These are phyloP conservation scores for Parnassius orleans DNA, from an alignment of 2,888 invertebrate genomes.

Conservation along the genomic window DNA sequence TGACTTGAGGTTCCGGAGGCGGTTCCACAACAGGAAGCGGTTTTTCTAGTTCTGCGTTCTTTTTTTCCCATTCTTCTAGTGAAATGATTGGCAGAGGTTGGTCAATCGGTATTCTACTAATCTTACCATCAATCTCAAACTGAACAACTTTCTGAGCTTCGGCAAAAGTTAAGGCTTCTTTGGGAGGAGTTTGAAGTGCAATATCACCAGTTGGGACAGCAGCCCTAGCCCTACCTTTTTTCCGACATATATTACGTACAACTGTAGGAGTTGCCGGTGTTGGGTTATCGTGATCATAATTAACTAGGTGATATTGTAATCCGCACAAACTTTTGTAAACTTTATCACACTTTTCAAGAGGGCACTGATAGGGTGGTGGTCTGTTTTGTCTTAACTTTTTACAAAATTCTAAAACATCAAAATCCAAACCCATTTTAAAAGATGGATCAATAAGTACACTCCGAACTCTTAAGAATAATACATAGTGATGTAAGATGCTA, in stretches of 20 bases:
- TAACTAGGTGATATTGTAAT: slow-evolving; percentile 91
- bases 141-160: slow-evolving; percentile 93
- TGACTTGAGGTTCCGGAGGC: slow-evolving; percentile 67
- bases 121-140: slow-evolving; percentile 91
- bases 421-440: slow-evolving; percentile 87
- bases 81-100: slow-evolving; percentile 86
- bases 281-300: slow-evolving; percentile 91
- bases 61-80: slow-evolving; percentile 83
- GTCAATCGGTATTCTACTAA: slow-evolving; percentile 83
- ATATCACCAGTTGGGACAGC: slow-evolving; percentile 82
- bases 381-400: slow-evolving; percentile 90
- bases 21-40: slow-evolving; percentile 68
- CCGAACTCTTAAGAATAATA: no score
- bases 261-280: slow-evolving; percentile 83
- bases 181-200: slow-evolving; percentile 75
- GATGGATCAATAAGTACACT: no score
- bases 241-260: slow-evolving; percentile 77
- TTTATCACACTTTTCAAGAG: slow-evolving; percentile 91
- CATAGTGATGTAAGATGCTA: no score
- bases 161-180: slow-evolving; percentile 89
- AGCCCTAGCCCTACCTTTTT: slow-evolving; percentile 81
- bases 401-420: slow-evolving; percentile 92
- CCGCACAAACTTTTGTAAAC: slow-evolving; percentile 93
- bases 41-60: slow-evolving; percentile 69
- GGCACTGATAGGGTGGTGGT: slow-evolving; percentile 92